Conservation (phyloP, 2,113 vertebrate species). For the Atrichornis clamosus region DNA sequence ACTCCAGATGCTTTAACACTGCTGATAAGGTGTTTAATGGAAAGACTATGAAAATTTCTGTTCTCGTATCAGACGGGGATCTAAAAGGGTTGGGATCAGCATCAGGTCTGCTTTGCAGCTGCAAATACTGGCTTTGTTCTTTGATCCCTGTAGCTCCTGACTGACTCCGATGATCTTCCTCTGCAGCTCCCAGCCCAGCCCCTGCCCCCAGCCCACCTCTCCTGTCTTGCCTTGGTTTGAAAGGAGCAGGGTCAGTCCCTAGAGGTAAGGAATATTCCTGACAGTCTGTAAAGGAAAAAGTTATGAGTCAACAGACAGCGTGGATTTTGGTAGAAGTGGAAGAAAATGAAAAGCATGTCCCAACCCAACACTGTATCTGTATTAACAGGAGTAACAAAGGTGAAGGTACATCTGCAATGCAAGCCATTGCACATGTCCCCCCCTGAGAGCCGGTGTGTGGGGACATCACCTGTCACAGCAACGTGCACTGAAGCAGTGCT, state of each 20-base stretch:
- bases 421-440: background rate
- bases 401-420: background rate
- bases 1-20: background rate
- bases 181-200: background rate
- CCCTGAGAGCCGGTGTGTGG: background rate
- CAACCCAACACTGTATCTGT: background rate
- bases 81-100: conserved; percentile 11
- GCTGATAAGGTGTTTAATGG: conserved; percentile 28
- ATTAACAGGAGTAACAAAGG: background rate
- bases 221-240: background rate
- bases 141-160: background rate
- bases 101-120: conserved; percentile 34
- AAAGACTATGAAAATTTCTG: conserved; percentile 16
- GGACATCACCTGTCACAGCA: background rate
- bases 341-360: background rate
- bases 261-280: background rate
- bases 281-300: background rate
- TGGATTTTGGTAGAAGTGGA: background rate
- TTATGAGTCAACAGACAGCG: background rate
- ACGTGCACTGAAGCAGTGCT: background rate
- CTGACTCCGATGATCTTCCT: background rate
- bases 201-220: background rate
- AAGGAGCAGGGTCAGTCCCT: background rate
- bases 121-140: background rate
- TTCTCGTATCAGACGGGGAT: background rate